Evolutionary conservation across 2,113 vertebrate species (phyloP), one percentile per base, ranked within the genome.

Genomic region (Trichomycterus rosablanca): DNA sequence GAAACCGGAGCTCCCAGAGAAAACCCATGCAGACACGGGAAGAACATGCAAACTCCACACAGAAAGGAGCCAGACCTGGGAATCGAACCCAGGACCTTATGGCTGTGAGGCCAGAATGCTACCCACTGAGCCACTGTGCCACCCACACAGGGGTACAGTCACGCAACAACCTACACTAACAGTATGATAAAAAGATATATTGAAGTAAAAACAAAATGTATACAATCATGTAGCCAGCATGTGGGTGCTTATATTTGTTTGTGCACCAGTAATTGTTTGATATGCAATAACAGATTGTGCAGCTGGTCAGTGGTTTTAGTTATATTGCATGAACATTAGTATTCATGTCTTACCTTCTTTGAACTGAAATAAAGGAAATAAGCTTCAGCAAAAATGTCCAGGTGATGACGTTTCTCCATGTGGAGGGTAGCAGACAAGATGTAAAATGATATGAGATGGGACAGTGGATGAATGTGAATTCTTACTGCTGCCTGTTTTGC

Each of bases 381-480:
- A 48, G 42, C 39, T 56, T 15, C 20, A 35, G 39, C 16, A 11
- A 8, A 45, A 37, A 64, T 35, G 43, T 19, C 40, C 19, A 35
- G 26, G 23, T 35, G 49, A 44, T 63, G 40, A 35, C 62, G 26
- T 5, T 56, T 48, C 50, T 48, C 42, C 22, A 42, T 24, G 8
- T 32, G 19, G 30, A 35, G 15, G 3, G 20, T 9, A 23, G 5
- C 11, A 34, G 43, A 19, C 40, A 24, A 30, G 30, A 18, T 22
- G 43, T 48, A 49, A 56, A 37, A 55, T 14, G 45, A 30, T 56
- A 56, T 30, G 30, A 28, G 34, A 45, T 45, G 40, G 45, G 28
- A 63, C 30, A 54, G 61, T 49, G 53, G 26, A 54, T 19, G 62
- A 54, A 65, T 56, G 43, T 39, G 42, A 49, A 49, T 23, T 22